Base-by-base conservation (phyloP, 1,140 invertebrate genomes). In the Galleria mellonella region DNA sequence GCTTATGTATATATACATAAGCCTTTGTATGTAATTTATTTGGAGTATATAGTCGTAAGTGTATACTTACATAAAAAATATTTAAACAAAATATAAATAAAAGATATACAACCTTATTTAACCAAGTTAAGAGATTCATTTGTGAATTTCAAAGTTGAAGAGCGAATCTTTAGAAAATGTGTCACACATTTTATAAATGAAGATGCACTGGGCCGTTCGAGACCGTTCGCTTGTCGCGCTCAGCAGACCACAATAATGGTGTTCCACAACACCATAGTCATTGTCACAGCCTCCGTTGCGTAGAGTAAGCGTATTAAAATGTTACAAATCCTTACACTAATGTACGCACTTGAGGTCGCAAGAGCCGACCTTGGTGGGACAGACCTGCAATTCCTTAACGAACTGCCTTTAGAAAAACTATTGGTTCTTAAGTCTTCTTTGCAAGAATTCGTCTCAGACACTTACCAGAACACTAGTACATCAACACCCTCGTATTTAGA, bases 401-500 rank as follows among this genome's bases (percentile, higher is more conserved):
- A 85, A 51, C 38, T 87, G 13, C 63, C 75, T 4, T 43, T 87
- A 10, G 72, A 86, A 9, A 87, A 86, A 39, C 58, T 87, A 9
- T 37, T 87, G 23, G 61, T 60, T 31, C 46, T 87, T n/a, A 87
- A 86, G 43, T 63, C 52, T 36, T 81, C 79, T 8, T 53, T 87
- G 9, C 61, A 72, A 51, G 73, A 83, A 7, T 42, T 83, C 1
- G 61, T 63, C 0, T 55, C 51, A 0, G 23, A 41, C 9, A 49
- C 55, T 40, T 73, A 66, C 15, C 51, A 65, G 4, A 83, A 84
- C 37, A 44, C 54, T 3, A 82, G 77, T 0, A 15, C 48, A 1
- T 51, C 55, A 10, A 55, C 63, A 7, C 55, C 69, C 0, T 29
- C 55, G 0, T 67, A 66, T 44, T 33, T 65, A n/a, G 55, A 72